Conservation (phyloP, 2,113 vertebrate genomes). For the Myxocyprinus asiaticus region DNA sequence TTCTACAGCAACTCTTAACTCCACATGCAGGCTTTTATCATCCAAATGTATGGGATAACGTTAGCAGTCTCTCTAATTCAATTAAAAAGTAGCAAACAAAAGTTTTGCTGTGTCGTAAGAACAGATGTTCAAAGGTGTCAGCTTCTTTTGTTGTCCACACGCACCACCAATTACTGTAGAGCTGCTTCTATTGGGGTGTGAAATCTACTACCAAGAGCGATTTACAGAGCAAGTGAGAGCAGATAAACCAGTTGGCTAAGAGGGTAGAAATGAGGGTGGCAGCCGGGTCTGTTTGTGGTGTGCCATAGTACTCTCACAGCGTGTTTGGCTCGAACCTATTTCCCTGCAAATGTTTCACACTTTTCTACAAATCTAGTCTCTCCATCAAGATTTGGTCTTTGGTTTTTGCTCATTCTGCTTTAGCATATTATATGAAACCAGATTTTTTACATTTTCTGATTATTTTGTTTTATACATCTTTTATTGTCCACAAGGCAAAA, state of each 20-base stretch:
- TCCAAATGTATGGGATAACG: not conserved
- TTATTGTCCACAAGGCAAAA: no score
- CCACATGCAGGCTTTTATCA: slow-evolving; percentile 13
- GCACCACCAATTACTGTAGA: slow-evolving; percentile 40
- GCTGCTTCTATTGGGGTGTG: slow-evolving; percentile 30
- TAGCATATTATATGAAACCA: no score
- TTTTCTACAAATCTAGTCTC: not conserved
- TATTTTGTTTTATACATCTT: no score
- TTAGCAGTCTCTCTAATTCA: slow-evolving; percentile 32
- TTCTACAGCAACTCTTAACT: not conserved
- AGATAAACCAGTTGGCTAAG: slow-evolving; percentile 44
- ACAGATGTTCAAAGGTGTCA: slow-evolving; percentile 44
- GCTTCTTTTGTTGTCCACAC: slow-evolving; percentile 12
- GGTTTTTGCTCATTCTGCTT: no score
- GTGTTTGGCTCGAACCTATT: slow-evolving; percentile 35
- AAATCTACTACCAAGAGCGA: slow-evolving; percentile 44
- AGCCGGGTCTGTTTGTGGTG: slow-evolving; percentile 11
- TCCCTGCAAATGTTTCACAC: slow-evolving; percentile 28
- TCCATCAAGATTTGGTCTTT: not conserved
- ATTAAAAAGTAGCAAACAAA: slow-evolving; percentile 45
- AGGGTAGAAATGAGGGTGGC: not conserved
- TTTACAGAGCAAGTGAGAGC: slow-evolving; percentile 31
- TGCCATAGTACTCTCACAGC: slow-evolving; percentile 25
- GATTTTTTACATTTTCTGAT: no score
- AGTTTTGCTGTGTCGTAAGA: slow-evolving; percentile 26